These are phyloP conservation scores for Pangasianodon hypophthalmus DNA, from an alignment of 2,113 vertebrate species.

Conservation along the genomic window DNA sequence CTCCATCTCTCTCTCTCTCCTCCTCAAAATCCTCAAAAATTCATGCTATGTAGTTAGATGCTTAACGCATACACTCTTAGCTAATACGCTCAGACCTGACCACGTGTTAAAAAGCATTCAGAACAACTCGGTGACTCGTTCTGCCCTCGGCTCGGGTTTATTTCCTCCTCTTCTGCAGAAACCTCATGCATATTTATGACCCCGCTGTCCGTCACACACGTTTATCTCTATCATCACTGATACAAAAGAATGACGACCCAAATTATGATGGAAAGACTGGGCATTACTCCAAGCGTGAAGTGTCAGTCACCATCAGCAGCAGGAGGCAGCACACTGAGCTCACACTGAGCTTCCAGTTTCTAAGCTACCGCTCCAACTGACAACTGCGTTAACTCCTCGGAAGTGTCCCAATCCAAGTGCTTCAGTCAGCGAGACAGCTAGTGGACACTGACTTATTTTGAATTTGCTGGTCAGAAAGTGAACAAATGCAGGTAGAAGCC, in stretches of 20 bases:
- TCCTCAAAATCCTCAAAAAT: too few species aligned
- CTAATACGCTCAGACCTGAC: background rate
- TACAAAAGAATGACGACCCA: constrained; percentile 1
- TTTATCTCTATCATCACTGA: background rate
- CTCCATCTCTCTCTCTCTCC: background rate
- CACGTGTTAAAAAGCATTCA: background rate
- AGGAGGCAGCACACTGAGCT: background rate
- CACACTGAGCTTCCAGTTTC: background rate
- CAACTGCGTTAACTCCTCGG: background rate
- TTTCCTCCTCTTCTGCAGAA: background rate
- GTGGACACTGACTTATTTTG: background rate
- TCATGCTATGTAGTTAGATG: background rate
- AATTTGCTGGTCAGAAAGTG: background rate
- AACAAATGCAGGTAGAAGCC: background rate
- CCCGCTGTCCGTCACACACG: background rate
- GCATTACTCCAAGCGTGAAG: background rate
- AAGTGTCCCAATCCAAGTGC: background rate
- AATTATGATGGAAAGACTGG: constrained; percentile 16
- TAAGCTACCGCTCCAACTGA: background rate
- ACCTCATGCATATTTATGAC: constrained; percentile 50
- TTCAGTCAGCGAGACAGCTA: background rate
- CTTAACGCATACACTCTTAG: background rate
- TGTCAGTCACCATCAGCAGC: background rate
- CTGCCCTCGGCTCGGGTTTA: background rate
- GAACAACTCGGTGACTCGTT: background rate